Conservation (phyloP, 2,888 invertebrate genomes). For the Acanthoscelides obtectus region DNA sequence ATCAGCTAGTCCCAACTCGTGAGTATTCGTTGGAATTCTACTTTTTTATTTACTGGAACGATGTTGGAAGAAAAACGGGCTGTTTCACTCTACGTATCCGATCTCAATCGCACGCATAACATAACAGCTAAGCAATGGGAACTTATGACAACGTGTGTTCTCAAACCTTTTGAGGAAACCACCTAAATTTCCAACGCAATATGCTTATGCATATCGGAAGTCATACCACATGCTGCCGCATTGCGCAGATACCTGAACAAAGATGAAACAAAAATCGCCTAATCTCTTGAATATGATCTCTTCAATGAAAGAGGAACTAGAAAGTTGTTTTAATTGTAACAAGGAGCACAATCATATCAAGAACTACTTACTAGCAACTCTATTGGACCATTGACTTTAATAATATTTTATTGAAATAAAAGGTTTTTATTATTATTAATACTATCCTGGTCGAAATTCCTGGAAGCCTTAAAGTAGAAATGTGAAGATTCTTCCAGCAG, state of each 20-base stretch:
- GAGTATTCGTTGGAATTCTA: constrained; percentile 21
- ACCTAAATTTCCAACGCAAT: constrained; percentile 25
- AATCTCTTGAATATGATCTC: constrained; percentile 15
- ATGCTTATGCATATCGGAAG: constrained; percentile 23
- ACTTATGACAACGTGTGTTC: constrained; percentile 12
- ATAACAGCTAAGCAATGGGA: constrained; percentile 16
- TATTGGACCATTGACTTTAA: constrained; percentile 25
- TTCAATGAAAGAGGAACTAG: constrained; percentile 24
- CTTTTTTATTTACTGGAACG: constrained; percentile 12
- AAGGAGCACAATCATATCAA: too few species aligned
- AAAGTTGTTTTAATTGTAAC: constrained; percentile 23
- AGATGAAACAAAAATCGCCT: constrained; percentile 14
- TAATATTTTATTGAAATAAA: constrained; percentile 21
- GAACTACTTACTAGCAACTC: constrained; percentile 20
- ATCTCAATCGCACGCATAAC: constrained; percentile 15
- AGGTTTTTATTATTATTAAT: constrained; percentile 29
- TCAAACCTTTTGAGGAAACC: constrained; percentile 22
- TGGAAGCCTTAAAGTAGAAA: constrained; percentile 28
- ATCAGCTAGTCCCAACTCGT: constrained; percentile 24
- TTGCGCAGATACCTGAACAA: constrained; percentile 18
- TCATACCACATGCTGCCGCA: constrained; percentile 24
- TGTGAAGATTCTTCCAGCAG: constrained; percentile 26
- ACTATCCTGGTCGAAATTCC: constrained; percentile 28
- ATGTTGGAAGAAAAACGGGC: constrained; percentile 15
- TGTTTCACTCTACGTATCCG: constrained; percentile 8